Evolutionary conservation across 2,113 vertebrate genomes (phyloP).

Genomic region (Hemichromis elongatus): DNA sequence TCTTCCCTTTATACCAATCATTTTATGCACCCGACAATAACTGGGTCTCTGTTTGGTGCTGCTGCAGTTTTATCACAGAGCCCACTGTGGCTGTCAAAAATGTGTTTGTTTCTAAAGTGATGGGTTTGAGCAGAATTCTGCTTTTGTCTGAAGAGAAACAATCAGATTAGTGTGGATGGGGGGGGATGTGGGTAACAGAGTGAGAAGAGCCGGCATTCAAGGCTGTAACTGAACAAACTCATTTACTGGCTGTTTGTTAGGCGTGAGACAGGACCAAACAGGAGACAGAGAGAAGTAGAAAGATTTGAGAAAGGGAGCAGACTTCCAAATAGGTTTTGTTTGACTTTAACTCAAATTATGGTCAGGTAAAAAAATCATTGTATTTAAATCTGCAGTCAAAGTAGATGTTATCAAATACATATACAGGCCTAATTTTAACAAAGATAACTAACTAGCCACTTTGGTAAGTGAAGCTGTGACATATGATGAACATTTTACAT

Average conservation of each 20-base stretch:
- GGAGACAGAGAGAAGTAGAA: not conserved
- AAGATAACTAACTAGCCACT: not conserved
- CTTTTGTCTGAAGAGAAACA: slow-evolving; percentile 63
- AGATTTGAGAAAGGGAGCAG: not conserved
- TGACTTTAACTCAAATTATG: not conserved
- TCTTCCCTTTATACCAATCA: not conserved
- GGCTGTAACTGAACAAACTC: slow-evolving; percentile 50
- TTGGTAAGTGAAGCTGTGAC: not conserved
- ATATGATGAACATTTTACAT: not conserved
- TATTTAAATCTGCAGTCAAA: not conserved
- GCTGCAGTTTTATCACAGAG: slow-evolving; percentile 20
- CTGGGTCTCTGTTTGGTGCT: slow-evolving; percentile 18
- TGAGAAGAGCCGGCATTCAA: slow-evolving; percentile 43
- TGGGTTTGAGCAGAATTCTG: slow-evolving; percentile 33
- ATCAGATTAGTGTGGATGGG: slow-evolving; percentile 40
- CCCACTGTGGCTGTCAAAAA: slow-evolving; percentile 29
- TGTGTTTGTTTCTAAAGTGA: slow-evolving; percentile 42
- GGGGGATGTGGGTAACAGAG: slow-evolving; percentile 11
- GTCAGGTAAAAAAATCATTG: not conserved
- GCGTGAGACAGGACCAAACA: slow-evolving; percentile 16
- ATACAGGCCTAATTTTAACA: not conserved
- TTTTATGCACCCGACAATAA: slow-evolving; percentile 7
- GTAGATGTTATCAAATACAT: not conserved
- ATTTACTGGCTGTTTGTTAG: slow-evolving; percentile 44
- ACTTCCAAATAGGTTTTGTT: not conserved